Evolutionary conservation across 2,888 invertebrate species (phyloP).

Genomic region (Ochropleura plecta): DNA sequence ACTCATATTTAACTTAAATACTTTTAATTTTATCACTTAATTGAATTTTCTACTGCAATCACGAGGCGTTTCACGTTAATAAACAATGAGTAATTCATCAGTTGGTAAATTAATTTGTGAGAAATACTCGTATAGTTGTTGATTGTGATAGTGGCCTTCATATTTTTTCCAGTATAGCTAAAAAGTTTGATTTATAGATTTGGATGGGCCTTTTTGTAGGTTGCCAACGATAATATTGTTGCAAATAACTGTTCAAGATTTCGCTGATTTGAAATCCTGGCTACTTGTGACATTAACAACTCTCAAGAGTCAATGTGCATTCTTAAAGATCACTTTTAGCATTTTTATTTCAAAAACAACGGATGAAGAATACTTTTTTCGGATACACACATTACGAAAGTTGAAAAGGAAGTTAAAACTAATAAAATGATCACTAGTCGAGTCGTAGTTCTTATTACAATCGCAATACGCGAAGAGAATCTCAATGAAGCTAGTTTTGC

Average conservation of each 20-base stretch:
- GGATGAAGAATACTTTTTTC: not conserved
- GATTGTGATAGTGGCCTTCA: not conserved
- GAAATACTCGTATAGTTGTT: not conserved
- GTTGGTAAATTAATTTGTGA: constrained; percentile 1
- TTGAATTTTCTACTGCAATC: constrained; percentile 27
- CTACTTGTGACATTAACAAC: too few species aligned
- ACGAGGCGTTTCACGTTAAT: constrained; percentile 19
- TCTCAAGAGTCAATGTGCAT: not conserved
- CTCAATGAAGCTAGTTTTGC: constrained; percentile 38
- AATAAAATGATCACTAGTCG: not conserved
- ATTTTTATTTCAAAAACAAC: not conserved
- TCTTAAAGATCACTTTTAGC: not conserved
- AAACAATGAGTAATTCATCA: constrained; percentile 28
- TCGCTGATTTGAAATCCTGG: not conserved
- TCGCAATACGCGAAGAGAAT: not conserved
- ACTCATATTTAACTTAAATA: constrained; percentile 26
- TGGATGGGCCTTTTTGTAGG: not conserved
- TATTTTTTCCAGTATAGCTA: not conserved
- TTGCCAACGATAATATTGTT: not conserved
- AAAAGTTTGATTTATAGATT: not conserved
- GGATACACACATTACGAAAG: not conserved
- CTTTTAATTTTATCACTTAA: constrained; percentile 26
- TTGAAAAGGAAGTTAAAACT: not conserved
- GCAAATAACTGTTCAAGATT: not conserved
- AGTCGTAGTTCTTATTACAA: constrained; percentile 11